Evolutionary conservation across 64 coral and sea anemone species (phyloP), one percentile per base, ranked within the genome.

Genomic region (Stylophora pistillata): DNA sequence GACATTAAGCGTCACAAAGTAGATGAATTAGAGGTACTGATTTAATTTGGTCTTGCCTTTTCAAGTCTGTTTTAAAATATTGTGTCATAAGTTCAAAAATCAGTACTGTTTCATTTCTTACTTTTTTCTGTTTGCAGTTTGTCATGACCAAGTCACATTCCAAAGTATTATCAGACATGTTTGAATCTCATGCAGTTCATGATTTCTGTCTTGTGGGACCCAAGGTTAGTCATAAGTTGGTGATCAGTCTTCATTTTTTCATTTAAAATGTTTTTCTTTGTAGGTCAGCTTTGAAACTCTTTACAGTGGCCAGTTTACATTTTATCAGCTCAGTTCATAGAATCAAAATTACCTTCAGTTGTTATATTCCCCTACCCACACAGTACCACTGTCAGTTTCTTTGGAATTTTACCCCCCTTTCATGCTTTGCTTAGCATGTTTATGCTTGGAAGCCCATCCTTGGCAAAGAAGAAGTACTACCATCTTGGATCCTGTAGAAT

Each of bases 181-280:
- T 99, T 32, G 74, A 95, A 23, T 99, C 96, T 41, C 96, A 99
- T 74, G 57, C 90, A 28, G 87, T 95, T 30, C 86, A 90, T 83
- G 96, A 99, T 76, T 93, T 99, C 68, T 98, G 96, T 76, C 73
- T 98, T 15, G 76, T 98, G 57, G 96, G 96, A 84, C 96, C 96
- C 16, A 94, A 95, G 90, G 96, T 92, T 69, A 53, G 14, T 56
- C 37, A 47, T 47, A 47, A 3, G 3, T 47, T 7, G 7, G 37
- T 3, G 3, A 47, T 47, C 37, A 47, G 37, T 53, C 72, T 71
- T 10, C 33, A 21, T n/a, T 11, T 11, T 47, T 9, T 58, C 18
- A 74, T 18, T 47, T 21, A 32, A 9, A 13, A 9, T 82, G 29
- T 34, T 53, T 13, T 30, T 55, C n/a, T n/a, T n/a, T n/a, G n/a